These are phyloP conservation scores for Dasyornis broadbenti DNA, from an alignment of 2,113 vertebrate genomes.

Conservation along the genomic window DNA sequence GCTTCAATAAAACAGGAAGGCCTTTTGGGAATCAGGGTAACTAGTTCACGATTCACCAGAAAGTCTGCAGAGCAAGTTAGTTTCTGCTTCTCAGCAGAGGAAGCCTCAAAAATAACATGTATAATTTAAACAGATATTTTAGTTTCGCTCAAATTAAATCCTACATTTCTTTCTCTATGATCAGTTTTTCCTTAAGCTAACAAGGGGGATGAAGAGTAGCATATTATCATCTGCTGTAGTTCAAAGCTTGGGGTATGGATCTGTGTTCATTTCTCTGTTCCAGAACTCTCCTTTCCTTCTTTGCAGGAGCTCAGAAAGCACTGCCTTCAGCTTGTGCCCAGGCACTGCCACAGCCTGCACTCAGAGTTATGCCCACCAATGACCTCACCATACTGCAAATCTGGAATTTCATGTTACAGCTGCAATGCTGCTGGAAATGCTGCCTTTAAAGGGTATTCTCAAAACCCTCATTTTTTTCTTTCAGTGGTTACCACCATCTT, in stretches of 20 bases:
- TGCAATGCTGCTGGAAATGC: not conserved
- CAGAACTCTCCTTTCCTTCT: not conserved
- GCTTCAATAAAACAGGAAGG: not conserved
- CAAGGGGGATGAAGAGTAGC: not conserved
- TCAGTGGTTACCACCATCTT: not conserved
- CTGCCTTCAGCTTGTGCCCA: not conserved
- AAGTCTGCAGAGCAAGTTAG: not conserved
- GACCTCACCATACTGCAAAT: not conserved
- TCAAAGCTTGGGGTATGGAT: not conserved
- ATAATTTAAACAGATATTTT: not conserved
- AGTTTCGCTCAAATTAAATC: not conserved
- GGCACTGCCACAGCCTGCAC: fast-evolving
- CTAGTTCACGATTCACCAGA: not conserved
- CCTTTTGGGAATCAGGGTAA: not conserved
- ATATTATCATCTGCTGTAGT: not conserved
- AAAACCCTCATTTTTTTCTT: not conserved
- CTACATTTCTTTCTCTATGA: not conserved
- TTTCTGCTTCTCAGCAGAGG: not conserved
- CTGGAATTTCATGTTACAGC: not conserved
- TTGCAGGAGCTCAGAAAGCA: not conserved
- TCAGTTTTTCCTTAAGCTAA: not conserved
- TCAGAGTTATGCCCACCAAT: not conserved
- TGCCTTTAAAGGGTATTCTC: not conserved
- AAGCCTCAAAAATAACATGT: not conserved
- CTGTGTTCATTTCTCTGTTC: not conserved